Base-by-base conservation (phyloP, 2,113 vertebrate genomes). In the Anolis carolinensis region DNA sequence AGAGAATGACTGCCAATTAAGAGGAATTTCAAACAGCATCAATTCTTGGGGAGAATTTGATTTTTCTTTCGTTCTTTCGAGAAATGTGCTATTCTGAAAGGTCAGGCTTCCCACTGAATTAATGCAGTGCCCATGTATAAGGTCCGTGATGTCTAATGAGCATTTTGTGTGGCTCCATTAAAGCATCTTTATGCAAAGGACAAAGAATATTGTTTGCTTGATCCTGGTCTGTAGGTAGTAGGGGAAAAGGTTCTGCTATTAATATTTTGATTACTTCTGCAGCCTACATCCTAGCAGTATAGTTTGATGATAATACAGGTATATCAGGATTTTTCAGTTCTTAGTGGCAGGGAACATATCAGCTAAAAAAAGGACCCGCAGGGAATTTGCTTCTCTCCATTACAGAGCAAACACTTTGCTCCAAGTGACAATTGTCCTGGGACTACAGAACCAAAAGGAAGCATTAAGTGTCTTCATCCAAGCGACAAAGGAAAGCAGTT, bases 1-100 rank as follows among this genome's bases (percentile, higher is more conserved):
- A 93, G 94, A 93, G 96, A 96, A 96, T 95, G 94, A 94, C 94
- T 95, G 94, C 98, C 97, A 99, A 98, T 98, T 98, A 99, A 96
- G 90, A 79, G 96, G 96, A 92, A 96, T 95, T 98, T 98, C 97
- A 98, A 98, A 98, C 91, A 63, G 92, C 90, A 91, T 93, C 95
- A 94, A 94, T 96, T 93, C 93, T 81, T 68, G 81, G 95, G 90
- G 94, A 95, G 88, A 95, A 63, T 73, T 88, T 20, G 44, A 91
- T 90, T 95, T 96, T 95, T 30, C 65, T 92, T 90, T 95, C 96
- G 95, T 95, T 94, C 95, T 73, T 81, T 52, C 70, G 20, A 50
- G 94, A 96, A 95, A 93, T 94, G 92, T 94, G 87, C 94, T 96
- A 93, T 88, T 95, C 94, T 90, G 93, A 98, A 99, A 99, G 97